These are phyloP conservation scores for Danio tinwini DNA, from an alignment of 2,797 vertebrate genomes.

Conservation along the genomic window DNA sequence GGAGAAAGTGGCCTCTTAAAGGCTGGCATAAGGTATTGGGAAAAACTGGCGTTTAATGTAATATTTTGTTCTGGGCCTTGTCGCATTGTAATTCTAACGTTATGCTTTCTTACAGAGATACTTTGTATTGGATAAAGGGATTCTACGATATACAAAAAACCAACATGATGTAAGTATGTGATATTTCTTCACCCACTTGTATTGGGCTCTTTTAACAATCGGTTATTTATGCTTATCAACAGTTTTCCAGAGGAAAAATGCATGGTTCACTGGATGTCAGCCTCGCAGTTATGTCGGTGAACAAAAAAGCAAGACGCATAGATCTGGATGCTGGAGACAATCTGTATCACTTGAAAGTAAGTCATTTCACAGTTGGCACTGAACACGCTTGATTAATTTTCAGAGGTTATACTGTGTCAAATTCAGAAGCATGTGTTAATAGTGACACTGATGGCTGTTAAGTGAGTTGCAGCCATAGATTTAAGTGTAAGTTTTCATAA, in stretches of 20 bases:
- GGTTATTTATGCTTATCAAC: not conserved
- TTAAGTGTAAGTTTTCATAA: no score
- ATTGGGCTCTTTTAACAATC: not conserved
- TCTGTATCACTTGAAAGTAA: slow-evolving; percentile 94
- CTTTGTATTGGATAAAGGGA: slow-evolving; percentile 88
- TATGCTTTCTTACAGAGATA: slow-evolving; percentile 80
- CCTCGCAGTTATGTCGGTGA: slow-evolving; percentile 89
- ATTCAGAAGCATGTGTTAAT: no score
- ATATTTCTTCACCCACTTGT: not conserved
- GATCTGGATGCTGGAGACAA: slow-evolving; percentile 92
- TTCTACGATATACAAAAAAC: slow-evolving; percentile 87
- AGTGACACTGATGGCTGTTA: no score
- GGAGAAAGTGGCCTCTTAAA: slow-evolving; percentile 96
- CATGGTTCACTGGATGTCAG: slow-evolving; percentile 89
- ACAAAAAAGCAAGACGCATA: slow-evolving; percentile 90
- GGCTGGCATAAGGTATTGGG: slow-evolving; percentile 93
- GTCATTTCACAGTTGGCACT: not conserved
- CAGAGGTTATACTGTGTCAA: no score
- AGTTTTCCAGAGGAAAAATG: slow-evolving; percentile 88
- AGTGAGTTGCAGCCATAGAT: no score
- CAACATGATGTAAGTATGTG: slow-evolving; percentile 87
- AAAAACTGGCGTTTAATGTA: not conserved
- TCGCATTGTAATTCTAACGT: not conserved
- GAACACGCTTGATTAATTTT: not conserved
- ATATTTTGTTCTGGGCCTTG: not conserved